Conservation (phyloP, 2,888 invertebrate genomes). For the Drosophila villosipedis region DNA sequence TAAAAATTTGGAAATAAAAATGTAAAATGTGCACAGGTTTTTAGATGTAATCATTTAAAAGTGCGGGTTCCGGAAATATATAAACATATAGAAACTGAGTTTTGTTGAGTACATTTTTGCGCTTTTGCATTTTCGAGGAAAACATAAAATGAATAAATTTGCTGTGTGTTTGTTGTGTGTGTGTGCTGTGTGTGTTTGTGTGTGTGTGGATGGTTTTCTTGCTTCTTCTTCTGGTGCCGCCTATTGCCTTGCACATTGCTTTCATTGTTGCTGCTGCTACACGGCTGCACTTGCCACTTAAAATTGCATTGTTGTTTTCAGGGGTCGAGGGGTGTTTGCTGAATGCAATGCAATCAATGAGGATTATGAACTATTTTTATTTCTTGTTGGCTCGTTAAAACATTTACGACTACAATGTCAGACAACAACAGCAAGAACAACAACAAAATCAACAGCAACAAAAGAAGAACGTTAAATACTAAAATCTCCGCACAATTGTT, state of each 20-base stretch:
- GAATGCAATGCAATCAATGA: conserved; percentile 62
- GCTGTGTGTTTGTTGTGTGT: background rate
- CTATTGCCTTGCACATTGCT: conserved; percentile 10
- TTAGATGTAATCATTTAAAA: background rate
- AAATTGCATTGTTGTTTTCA: conserved; percentile 40
- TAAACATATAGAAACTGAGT: background rate
- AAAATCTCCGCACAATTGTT: background rate
- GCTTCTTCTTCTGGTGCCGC: conserved; percentile 6
- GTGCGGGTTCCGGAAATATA: too few relatives aligned
- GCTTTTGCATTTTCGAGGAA: background rate
- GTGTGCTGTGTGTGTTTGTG: background rate
- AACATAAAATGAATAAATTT: background rate
- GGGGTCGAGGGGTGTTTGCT: conserved; percentile 5
- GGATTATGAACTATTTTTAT: conserved; percentile 76
- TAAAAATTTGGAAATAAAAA: background rate
- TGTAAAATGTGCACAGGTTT: too few relatives aligned
- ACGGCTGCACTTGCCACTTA: conserved; percentile 49
- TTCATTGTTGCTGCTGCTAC: conserved; percentile 26
- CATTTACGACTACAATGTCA: conserved; percentile 52
- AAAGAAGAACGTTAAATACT: conserved; percentile 7
- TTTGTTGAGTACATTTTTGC: background rate
- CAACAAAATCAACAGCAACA: background rate
- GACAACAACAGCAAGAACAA: conserved; percentile 10
- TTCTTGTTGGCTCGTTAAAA: conserved; percentile 47
- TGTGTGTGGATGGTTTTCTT: background rate